phyloP scores from a whole-genome alignment of 2,113 vertebrate genomes.

The Rhea pennata region DNA sequence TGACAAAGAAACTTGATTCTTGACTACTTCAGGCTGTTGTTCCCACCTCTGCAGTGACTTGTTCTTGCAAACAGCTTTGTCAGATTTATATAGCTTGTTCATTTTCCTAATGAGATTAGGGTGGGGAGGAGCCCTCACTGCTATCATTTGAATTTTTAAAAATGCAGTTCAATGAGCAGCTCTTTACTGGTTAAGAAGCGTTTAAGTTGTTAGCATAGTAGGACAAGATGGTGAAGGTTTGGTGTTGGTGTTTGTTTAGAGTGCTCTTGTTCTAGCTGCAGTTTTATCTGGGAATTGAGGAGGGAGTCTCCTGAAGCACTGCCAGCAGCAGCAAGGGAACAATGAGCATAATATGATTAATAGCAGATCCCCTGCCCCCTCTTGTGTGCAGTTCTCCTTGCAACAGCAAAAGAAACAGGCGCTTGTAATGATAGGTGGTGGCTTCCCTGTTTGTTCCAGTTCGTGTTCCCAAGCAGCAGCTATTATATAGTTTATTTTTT shows the following conservation, averaged over 20 bases:
- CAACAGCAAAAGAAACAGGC: slow-evolving; percentile 46
- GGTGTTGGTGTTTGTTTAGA: background rate
- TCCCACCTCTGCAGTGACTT: background rate
- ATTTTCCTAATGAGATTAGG: background rate
- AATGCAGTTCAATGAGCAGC: background rate
- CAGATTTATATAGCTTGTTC: background rate
- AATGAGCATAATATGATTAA: slow-evolving; percentile 64
- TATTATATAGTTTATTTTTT: slow-evolving; percentile 28
- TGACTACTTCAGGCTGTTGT: background rate
- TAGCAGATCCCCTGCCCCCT: slow-evolving; percentile 46
- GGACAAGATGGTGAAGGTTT: background rate
- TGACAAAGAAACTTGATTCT: background rate
- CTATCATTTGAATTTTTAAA: background rate
- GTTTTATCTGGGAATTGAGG: slow-evolving; percentile 12
- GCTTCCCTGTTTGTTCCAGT: slow-evolving; percentile 36
- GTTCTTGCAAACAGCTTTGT: background rate
- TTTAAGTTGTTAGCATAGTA: background rate
- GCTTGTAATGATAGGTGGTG: slow-evolving; percentile 39
- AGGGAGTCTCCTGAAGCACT: slow-evolving; percentile 2
- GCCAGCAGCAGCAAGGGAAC: slow-evolving; percentile 33
- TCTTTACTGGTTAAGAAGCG: background rate
- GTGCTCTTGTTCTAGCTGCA: background rate
- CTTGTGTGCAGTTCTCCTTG: slow-evolving; percentile 27
- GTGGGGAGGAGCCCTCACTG: background rate
- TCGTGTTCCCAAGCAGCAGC: slow-evolving; percentile 42